Evolutionary conservation across 2,797 vertebrate genomes (phyloP).

Genomic region (Poecilia picta): DNA sequence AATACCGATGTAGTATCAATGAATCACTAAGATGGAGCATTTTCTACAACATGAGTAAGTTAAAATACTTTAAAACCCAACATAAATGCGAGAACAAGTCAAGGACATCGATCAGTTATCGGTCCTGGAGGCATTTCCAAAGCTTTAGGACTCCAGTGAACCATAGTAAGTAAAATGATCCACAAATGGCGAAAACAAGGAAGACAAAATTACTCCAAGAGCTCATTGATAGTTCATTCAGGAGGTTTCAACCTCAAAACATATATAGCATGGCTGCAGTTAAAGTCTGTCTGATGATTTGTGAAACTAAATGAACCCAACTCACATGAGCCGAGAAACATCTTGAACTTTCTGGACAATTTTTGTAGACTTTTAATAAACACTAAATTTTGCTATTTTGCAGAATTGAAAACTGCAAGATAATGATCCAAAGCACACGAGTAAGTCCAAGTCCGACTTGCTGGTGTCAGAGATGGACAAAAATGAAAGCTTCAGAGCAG

Average conservation of each 20-base stretch:
- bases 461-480: background rate
- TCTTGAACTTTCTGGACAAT: background rate
- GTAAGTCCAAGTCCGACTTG: background rate
- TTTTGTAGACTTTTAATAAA: background rate
- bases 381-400: background rate
- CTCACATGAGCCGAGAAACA: background rate
- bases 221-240: background rate
- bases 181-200: background rate
- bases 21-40: background rate
- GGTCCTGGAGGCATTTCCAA: background rate
- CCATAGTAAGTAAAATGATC: background rate
- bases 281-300: background rate
- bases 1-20: background rate
- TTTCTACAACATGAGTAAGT: background rate
- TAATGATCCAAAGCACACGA: background rate
- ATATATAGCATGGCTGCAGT: background rate
- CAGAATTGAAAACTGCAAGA: background rate
- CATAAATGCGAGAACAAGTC: background rate
- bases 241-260: background rate
- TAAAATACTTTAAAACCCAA: background rate
- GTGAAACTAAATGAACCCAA: background rate
- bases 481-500: background rate
- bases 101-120: background rate
- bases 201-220: background rate
- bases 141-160: background rate